Percentiles rank a stretch among this genome's conserved stretches.
Conservation (phyloP, 2,888 invertebrate genomes). For the Drosophila nigritarsus region DNA sequence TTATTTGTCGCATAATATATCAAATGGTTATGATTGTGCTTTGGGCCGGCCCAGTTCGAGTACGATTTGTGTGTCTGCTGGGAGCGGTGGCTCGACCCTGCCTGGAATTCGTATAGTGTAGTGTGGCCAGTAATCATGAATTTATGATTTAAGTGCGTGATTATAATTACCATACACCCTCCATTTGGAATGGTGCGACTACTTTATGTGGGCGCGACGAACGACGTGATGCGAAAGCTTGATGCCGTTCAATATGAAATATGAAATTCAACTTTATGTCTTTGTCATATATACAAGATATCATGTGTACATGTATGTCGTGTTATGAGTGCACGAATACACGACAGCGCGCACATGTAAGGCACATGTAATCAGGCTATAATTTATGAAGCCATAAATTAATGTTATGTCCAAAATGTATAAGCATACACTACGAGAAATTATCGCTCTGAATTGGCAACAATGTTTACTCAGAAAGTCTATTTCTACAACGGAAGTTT, state of each 20-base stretch:
- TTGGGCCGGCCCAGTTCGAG: constrained; percentile 29
- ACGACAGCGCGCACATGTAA: constrained; percentile 62
- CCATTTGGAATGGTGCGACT: constrained; percentile 1
- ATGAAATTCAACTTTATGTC: constrained; percentile 74
- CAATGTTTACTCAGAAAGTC: neutral
- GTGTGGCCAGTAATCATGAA: constrained; percentile 65
- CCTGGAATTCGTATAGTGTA: constrained; percentile 65
- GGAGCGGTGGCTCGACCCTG: constrained; percentile 67
- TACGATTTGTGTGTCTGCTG: constrained; percentile 36
- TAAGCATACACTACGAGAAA: neutral
- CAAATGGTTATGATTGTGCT: constrained; percentile 61
- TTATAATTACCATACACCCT: constrained; percentile 49
- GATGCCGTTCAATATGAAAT: constrained; percentile 65
- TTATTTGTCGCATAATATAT: constrained; percentile 65
- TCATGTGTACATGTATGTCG: constrained; percentile 34
- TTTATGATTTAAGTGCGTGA: constrained; percentile 81
- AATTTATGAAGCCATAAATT: constrained; percentile 61
- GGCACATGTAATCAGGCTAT: constrained; percentile 62
- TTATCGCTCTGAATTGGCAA: neutral
- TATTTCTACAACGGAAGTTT: neutral
- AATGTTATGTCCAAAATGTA: constrained; percentile 31
- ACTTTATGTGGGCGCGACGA: constrained; percentile 43
- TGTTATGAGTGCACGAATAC: constrained; percentile 70
- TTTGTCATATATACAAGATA: constrained; percentile 34
- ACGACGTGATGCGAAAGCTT: constrained; percentile 62